Percentiles rank a stretch among this genome's conserved stretches.
Conservation (phyloP, 1,140 invertebrate genomes). For the Microplitis mediator region DNA sequence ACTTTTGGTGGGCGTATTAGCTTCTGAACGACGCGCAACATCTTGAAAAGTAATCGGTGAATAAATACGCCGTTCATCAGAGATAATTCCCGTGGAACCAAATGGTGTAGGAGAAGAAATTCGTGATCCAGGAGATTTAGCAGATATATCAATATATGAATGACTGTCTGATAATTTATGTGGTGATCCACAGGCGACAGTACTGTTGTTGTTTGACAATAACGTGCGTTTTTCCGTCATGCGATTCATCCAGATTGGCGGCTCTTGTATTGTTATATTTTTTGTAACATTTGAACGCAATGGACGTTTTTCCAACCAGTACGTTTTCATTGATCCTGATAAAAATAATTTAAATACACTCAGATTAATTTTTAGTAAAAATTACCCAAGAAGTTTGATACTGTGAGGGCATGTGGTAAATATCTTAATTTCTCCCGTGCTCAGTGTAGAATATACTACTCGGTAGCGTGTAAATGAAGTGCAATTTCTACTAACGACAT, state of each 20-base stretch:
- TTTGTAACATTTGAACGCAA: constrained; percentile 64
- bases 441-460: no score
- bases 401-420: no score
- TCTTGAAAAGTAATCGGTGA: constrained; percentile 86
- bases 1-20: constrained; percentile 71
- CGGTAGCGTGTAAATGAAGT: no score
- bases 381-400: no score
- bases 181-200: constrained; percentile 21
- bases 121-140: constrained; percentile 40
- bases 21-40: constrained; percentile 75
- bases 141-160: constrained; percentile 8
- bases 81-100: constrained; percentile 44
- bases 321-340: constrained; percentile 89
- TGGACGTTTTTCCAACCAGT: constrained; percentile 80
- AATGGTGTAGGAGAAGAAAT: constrained; percentile 45
- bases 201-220: background rate
- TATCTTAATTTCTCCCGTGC: no score
- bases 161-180: constrained; percentile 20
- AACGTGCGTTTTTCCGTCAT: constrained; percentile 45
- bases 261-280: constrained; percentile 50
- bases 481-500: no score
- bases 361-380: background rate
- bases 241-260: constrained; percentile 56
- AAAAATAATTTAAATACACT: constrained; percentile 27
- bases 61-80: constrained; percentile 72